Evolutionary conservation across 2,888 invertebrate species (phyloP), one percentile per base, ranked within the genome.

Genomic region (Dichetophora obliterata): DNA sequence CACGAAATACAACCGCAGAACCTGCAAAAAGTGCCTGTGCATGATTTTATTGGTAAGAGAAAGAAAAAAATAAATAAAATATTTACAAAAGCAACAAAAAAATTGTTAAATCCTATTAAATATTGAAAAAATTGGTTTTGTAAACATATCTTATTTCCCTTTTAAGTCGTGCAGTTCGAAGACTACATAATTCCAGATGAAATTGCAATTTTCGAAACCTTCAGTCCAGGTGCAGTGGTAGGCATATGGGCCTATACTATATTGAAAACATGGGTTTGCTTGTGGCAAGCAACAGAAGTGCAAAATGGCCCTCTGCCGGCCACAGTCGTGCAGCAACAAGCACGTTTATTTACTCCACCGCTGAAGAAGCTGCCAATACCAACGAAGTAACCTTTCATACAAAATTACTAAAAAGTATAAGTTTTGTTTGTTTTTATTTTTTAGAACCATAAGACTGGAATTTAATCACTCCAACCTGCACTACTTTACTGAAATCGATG

Each of bases 401-500:
- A 8, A 57, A 77, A 79, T 43, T 11, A 14, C 11, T 43, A 11
- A 43, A 43, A 14, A 43, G 43, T 43, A 2, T 43, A 11, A 1
- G 6, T 43, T 43, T 43, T 43, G 43, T 43, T 43, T 43, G 43
- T 43, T 43, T 43, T 11, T 43, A 3, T 43, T 43, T 87, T 90
- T 80, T 86, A 96, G 96, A 85, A 91, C 94, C 77, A 89, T 97
- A 80, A 92, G 96, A 82, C 90, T 98, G 80, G 98, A 98, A 88
- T 95, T 98, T 84, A 95, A 96, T 88, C 96, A 96, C 86, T 92
- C 92, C 77, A 90, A 92, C 74, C 90, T 96, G 72, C 93, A 94
- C 59, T 97, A 97, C 88, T 97, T 97, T 86, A 95, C 96, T 16
- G 95, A 96, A 85, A 89, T 98, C 72, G 97, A 98, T 90, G 96